These are phyloP conservation scores for Menidia menidia DNA, from an alignment of 2,797 vertebrate genomes.

Conservation along the genomic window DNA sequence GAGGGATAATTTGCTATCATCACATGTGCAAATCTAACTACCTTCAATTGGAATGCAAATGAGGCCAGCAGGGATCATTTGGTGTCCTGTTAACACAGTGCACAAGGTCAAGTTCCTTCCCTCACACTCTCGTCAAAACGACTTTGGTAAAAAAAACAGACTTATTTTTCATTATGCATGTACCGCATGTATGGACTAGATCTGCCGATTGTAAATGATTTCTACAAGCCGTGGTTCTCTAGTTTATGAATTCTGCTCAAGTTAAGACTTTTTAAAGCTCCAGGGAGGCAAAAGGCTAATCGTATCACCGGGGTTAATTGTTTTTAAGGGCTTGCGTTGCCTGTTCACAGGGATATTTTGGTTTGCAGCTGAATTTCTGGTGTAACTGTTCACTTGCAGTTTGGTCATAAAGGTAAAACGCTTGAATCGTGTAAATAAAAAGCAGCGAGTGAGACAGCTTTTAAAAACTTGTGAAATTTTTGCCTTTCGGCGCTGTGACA, in stretches of 20 bases:
- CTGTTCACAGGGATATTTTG: slow-evolving; percentile 33
- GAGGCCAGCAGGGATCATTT: slow-evolving; percentile 52
- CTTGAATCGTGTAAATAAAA: slow-evolving; percentile 42
- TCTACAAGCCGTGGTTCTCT: slow-evolving; percentile 33
- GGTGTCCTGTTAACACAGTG: slow-evolving; percentile 67
- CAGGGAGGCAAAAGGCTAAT: slow-evolving; percentile 51
- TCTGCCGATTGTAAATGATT: slow-evolving; percentile 43
- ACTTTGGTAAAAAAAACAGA: slow-evolving; percentile 42
- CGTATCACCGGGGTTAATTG: slow-evolving; percentile 37
- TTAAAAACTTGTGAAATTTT: slow-evolving; percentile 36
- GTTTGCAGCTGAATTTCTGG: slow-evolving; percentile 23
- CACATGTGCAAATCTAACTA: slow-evolving; percentile 68
- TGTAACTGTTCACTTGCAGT: slow-evolving; percentile 25
- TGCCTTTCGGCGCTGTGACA: slow-evolving; percentile 42
- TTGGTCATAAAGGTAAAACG: slow-evolving; percentile 28
- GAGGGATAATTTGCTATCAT: slow-evolving; percentile 48
- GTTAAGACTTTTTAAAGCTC: slow-evolving; percentile 31
- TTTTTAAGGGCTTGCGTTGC: slow-evolving; percentile 44
- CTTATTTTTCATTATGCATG: slow-evolving; percentile 51
- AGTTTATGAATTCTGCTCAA: slow-evolving; percentile 45
- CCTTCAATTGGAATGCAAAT: slow-evolving; percentile 66
- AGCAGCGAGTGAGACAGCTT: slow-evolving; percentile 24
- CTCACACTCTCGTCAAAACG: slow-evolving; percentile 43
- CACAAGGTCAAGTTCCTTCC: slow-evolving; percentile 66
- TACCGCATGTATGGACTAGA: slow-evolving; percentile 44